phyloP scores from a whole-genome alignment of 2,113 vertebrate genomes.

The Nerophis ophidion region DNA sequence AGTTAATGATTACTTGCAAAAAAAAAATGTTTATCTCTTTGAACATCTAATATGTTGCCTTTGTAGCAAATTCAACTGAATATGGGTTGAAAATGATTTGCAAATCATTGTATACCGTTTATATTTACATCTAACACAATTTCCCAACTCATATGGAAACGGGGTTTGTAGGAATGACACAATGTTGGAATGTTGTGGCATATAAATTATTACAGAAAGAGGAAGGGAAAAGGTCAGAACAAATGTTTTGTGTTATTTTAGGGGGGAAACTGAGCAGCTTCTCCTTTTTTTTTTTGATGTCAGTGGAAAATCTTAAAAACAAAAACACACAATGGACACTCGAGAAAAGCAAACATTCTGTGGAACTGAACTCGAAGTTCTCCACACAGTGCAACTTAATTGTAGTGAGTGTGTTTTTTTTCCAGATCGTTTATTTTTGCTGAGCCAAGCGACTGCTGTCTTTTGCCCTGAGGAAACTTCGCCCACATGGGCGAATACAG shows the following conservation, averaged over 20 bases:
- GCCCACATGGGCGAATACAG: constrained; percentile 4
- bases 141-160: too few relatives aligned
- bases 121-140: too few relatives aligned
- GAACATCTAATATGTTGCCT: too few relatives aligned
- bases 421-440: constrained; percentile 18
- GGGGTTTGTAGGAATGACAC: neutral
- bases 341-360: neutral
- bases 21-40: too few relatives aligned
- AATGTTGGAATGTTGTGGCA: neutral
- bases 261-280: neutral
- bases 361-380: constrained; percentile 1
- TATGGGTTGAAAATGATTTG: too few relatives aligned
- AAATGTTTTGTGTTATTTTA: constrained; percentile 1
- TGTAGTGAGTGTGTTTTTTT: constrained; percentile 5
- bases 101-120: too few relatives aligned
- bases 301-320: neutral
- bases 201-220: neutral
- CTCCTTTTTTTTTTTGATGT: neutral
- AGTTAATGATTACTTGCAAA: too few relatives aligned
- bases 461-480: constrained; percentile 8
- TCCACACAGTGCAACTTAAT: constrained; percentile 4
- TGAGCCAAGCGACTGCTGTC: constrained; percentile 15
- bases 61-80: too few relatives aligned
- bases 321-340: neutral
- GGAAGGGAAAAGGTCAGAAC: constrained; percentile 5